Base-by-base conservation (phyloP, 2,888 invertebrate species). In the Philereme vetulata region DNA sequence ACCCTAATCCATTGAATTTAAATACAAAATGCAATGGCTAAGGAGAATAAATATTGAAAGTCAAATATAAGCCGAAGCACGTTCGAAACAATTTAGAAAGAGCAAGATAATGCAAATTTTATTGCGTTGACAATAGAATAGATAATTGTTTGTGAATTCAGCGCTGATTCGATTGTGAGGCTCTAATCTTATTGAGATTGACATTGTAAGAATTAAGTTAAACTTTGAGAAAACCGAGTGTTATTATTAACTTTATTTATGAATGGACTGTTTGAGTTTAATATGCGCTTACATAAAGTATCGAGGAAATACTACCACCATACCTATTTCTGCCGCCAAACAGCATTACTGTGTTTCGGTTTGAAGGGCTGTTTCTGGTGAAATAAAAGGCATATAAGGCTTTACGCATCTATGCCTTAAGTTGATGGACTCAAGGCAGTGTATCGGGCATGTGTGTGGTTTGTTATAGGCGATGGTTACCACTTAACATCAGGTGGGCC, bases 111-210 rank as follows among this genome's bases (percentile, higher is more conserved):
- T 46, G 0, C 4, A 32, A 57, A 35, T 60, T 64, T 64, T 69
- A 64, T 61, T 32, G 40, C 49, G 33, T 40, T 21, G 49, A 38
- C 35, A 53, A 59, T 59, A 58, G 33, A 46, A 42, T 35, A 21
- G 11, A 47, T n/a, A 56, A 53, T 48, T 60, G 54, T 56, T 56
- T 61, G 36, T 35, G 40, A 46, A 56, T 56, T 62, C 21, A 21
- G 21, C 53, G 51, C 49, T 53, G 47, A 59, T 58, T 52, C 58
- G 40, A 64, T 67, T 67, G 62, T 50, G 48, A 52, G 57, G 58
- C 38, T 49, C 50, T 56, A 34, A 50, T 57, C 57, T 62, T 65
- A 67, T 71, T 66, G 58, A 59, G 56, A 58, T 67, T 60, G 62
- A 64, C 63, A 66, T 65, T 64, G 52, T 32, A 36, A 34, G 46